phyloP scores from a whole-genome alignment of 1,140 invertebrate species.

The Doryteuthis pealeii region DNA sequence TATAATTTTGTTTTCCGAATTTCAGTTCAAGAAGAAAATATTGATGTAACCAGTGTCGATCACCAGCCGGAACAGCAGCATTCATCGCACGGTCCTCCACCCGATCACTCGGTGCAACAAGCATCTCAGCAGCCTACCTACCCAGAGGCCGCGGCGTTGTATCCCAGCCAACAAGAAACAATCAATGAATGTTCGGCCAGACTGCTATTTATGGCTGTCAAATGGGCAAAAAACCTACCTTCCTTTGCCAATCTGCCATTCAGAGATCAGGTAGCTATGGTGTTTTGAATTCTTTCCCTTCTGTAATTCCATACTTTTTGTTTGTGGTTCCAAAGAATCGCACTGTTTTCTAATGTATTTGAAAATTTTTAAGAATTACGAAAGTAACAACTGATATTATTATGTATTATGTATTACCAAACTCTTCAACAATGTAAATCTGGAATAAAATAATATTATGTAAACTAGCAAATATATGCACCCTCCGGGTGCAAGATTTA shows the following conservation, averaged over 20 bases:
- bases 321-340: too few relatives aligned
- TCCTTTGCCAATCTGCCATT: slow-evolving; percentile 95
- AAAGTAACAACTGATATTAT: too few relatives aligned
- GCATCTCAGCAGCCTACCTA: slow-evolving; percentile 33
- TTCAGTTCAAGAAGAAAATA: slow-evolving; percentile 43
- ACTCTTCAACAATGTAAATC: too few relatives aligned
- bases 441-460: too few relatives aligned
- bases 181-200: slow-evolving; percentile 94
- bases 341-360: too few relatives aligned
- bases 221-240: slow-evolving; percentile 97
- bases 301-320: not conserved
- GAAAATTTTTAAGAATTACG: too few relatives aligned
- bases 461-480: too few relatives aligned
- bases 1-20: too few relatives aligned
- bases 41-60: slow-evolving; percentile 65
- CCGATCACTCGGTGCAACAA: not conserved
- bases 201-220: slow-evolving; percentile 95
- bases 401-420: too few relatives aligned
- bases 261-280: slow-evolving; percentile 85
- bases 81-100: slow-evolving; percentile 25
- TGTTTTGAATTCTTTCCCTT: not conserved
- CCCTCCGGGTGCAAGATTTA: too few relatives aligned
- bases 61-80: slow-evolving; percentile 38
- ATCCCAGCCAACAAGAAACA: slow-evolving; percentile 50
- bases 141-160: slow-evolving; percentile 41